Evolutionary conservation across 2,113 vertebrate species (phyloP).

Genomic region (rat (Rattus norvegicus)): GRCr8 NC_086031.1:80136501-80137000

Average conservation of each 20-base stretch:
- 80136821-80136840: background rate
- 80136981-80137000: background rate
- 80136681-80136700: background rate
- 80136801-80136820: background rate
- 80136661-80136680: background rate
- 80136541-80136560: background rate
- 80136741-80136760: background rate
- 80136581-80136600: background rate
- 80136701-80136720: background rate
- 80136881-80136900: background rate
- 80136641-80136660: background rate
- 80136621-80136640: fast-evolving
- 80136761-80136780: background rate
- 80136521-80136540: background rate
- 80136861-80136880: background rate
- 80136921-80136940: fast-evolving
- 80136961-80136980: background rate
- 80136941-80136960: background rate
- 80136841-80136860: background rate
- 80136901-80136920: background rate
- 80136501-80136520: background rate
- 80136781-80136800: background rate
- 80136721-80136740: no score
- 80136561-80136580: fast-evolving
- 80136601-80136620: background rate